Evolutionary conservation across 2,888 invertebrate genomes (phyloP).

Genomic region (Odontocolon sp.): DNA sequence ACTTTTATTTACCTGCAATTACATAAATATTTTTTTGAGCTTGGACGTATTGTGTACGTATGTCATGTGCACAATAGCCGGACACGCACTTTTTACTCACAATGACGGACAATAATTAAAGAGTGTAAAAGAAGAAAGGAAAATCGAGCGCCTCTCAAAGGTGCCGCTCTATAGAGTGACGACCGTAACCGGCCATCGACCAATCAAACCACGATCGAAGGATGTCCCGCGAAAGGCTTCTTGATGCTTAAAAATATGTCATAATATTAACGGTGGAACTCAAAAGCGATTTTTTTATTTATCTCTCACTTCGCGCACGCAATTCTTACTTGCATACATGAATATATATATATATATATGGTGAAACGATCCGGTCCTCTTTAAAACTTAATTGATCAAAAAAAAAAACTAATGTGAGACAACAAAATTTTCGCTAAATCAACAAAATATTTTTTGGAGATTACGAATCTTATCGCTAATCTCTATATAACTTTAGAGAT

Average conservation of each 20-base stretch:
- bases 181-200: conserved; percentile 54
- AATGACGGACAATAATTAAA: conserved; percentile 77
- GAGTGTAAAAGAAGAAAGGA: conserved; percentile 59
- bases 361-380: too few species aligned
- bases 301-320: too few species aligned
- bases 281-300: conserved; percentile 37
- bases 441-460: too few species aligned
- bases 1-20: too few species aligned
- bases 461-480: too few species aligned
- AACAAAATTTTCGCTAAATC: too few species aligned
- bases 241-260: conserved; percentile 25
- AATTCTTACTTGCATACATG: conserved; percentile 12
- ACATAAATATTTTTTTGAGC: not conserved
- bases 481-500: too few species aligned
- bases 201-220: conserved; percentile 64
- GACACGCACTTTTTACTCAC: conserved; percentile 64
- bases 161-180: conserved; percentile 66
- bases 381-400: too few species aligned
- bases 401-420: too few species aligned
- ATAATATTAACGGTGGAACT: conserved; percentile 38
- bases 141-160: conserved; percentile 68
- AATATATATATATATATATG: not conserved
- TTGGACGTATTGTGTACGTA: not conserved
- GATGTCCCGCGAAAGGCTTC: conserved; percentile 40
- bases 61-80: conserved; percentile 68